Percentiles rank a stretch among this genome's conserved stretches.
Conservation (phyloP, 1,140 invertebrate species). For the Rhopalosiphum padi region DNA sequence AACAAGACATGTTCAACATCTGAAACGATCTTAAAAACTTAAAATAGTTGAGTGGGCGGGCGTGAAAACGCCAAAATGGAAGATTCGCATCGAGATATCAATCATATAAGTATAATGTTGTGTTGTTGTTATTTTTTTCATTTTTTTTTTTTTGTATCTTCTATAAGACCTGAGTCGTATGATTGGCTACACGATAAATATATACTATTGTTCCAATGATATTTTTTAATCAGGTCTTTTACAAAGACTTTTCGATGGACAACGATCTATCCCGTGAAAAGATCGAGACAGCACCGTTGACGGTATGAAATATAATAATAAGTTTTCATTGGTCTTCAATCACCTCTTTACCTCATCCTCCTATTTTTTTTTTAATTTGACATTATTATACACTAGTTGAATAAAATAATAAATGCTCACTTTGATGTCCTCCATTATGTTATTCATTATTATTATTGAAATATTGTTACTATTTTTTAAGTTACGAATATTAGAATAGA, state of each 20-base stretch:
- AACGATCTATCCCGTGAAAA: neutral
- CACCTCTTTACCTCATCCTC: neutral
- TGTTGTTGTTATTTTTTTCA: neutral
- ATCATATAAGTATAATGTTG: neutral
- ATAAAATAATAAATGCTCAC: slow-evolving; percentile 3
- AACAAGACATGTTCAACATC: slow-evolving; percentile 61
- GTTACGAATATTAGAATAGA: neutral
- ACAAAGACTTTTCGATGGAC: neutral
- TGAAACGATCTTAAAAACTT: slow-evolving; percentile 28
- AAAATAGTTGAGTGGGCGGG: neutral
- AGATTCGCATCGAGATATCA: neutral
- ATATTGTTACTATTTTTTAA: neutral
- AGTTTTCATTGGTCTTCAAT: neutral
- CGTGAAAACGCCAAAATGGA: neutral
- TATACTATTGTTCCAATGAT: neutral
- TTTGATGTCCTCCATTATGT: neutral
- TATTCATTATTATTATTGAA: neutral
- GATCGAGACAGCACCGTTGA: neutral
- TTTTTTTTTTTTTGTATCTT: neutral
- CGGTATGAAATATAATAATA: neutral
- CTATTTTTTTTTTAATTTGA: neutral
- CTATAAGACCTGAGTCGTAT: neutral
- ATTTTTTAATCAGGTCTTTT: neutral
- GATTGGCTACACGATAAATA: neutral
- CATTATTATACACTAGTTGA: neutral